Evolutionary conservation across 2,888 invertebrate genomes (phyloP).

Genomic region (Phalangium opilio): DNA sequence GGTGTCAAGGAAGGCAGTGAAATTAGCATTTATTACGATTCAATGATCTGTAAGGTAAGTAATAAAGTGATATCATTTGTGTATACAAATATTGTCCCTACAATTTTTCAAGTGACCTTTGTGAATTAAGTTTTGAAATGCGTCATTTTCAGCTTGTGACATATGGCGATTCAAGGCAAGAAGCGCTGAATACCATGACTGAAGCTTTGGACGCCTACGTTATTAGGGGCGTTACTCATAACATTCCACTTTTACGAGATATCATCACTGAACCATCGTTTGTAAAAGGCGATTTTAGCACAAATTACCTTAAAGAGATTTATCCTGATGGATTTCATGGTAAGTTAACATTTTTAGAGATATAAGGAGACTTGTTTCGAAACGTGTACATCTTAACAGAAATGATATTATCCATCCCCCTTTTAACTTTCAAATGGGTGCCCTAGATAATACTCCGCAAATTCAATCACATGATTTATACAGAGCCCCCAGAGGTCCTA

Average conservation of each 20-base stretch:
- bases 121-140: conserved; percentile 1
- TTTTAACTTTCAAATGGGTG: too few relatives aligned
- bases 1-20: conserved; percentile 49
- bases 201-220: conserved; percentile 47
- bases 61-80: too few relatives aligned
- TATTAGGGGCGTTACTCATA: conserved; percentile 46
- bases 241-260: conserved; percentile 46
- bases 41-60: conserved; percentile 47
- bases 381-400: too few relatives aligned
- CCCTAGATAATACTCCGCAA: too few relatives aligned
- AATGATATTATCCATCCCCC: too few relatives aligned
- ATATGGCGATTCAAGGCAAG: conserved; percentile 40
- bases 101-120: too few relatives aligned
- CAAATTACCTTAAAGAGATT: conserved; percentile 43
- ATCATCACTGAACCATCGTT: conserved; percentile 43
- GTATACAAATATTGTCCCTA: too few relatives aligned
- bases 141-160: conserved; percentile 37
- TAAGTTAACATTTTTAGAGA: neutral
- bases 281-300: conserved; percentile 41
- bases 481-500: too few relatives aligned
- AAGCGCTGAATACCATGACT: conserved; percentile 40
- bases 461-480: too few relatives aligned
- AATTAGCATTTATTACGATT: conserved; percentile 51
- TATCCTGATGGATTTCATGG: conserved; percentile 41
- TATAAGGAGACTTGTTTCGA: too few relatives aligned